A percentile compares a stretch with the other conserved stretches of the same genome.
These are phyloP conservation scores for Epirrhoe tristata DNA, from an alignment of 2,888 invertebrate genomes.

Conservation along the genomic window DNA sequence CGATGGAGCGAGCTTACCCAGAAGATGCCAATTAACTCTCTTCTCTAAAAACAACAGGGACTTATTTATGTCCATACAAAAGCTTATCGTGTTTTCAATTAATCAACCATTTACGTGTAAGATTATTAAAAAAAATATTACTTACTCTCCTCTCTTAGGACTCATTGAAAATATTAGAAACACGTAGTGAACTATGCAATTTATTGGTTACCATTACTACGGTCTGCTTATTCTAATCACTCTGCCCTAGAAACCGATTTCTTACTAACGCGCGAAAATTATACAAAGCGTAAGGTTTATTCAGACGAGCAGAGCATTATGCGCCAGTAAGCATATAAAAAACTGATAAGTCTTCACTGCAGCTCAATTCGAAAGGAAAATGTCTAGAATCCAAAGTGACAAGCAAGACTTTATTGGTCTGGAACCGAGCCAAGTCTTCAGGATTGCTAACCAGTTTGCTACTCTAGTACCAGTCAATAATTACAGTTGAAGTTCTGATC, in stretches of 20 bases:
- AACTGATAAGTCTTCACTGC: not conserved
- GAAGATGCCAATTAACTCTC: too few species aligned
- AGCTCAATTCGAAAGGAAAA: constrained; percentile 4
- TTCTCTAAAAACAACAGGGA: too few species aligned
- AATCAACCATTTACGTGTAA: too few species aligned
- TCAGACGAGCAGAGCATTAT: constrained; percentile 9
- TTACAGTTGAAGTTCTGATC: not conserved
- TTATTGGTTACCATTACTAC: constrained; percentile 29
- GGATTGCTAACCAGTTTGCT: not conserved
- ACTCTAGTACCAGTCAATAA: not conserved
- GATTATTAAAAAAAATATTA: too few species aligned
- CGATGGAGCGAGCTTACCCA: too few species aligned
- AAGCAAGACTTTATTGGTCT: constrained; percentile 15
- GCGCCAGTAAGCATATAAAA: not conserved
- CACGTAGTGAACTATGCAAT: constrained; percentile 30
- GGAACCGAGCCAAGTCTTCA: constrained; percentile 8
- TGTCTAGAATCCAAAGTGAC: constrained; percentile 7
- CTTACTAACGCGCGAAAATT: constrained; percentile 32
- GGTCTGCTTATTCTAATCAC: constrained; percentile 39
- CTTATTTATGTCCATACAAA: too few species aligned
- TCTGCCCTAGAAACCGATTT: constrained; percentile 43
- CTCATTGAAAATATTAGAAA: constrained; percentile 11
- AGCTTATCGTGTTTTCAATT: too few species aligned
- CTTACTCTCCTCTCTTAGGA: not conserved
- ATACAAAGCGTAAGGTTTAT: constrained; percentile 3